Evolutionary conservation across 2,113 vertebrate species (phyloP), one percentile per base, ranked within the genome.

Genomic region (Salminus brasiliensis): DNA sequence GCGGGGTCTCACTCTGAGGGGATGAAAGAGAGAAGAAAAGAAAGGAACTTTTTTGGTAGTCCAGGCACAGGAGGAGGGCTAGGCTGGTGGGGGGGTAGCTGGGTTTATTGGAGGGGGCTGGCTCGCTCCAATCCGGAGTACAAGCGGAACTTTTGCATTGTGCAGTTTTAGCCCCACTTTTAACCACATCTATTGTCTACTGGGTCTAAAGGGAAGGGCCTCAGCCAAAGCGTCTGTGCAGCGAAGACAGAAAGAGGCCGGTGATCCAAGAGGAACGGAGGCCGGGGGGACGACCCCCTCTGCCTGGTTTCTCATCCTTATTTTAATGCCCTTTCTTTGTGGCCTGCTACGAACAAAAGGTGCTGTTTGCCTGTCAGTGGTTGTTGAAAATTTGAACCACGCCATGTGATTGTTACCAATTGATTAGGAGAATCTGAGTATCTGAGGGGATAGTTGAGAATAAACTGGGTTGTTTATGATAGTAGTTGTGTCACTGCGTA

Each of bases 251-350:
- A 92, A 88, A 91, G 83, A 86, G 55, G 34, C 18, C 30, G 78
- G 77, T 88, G 83, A 86, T 62, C 32, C 67, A 68, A 84, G 79
- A 84, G 88, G 83, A 92, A 90, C 81, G 81, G 72, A 82, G 83
- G 87, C 82, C 80, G 78, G 39, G 39, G 76, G 84, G 86, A 89
- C 85, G 39, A 47, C 86, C 88, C 83, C 85, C 76, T 81, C 69
- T 79, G 82, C 74, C 85, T 88, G 87, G 74, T 91, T 92, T 90
- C 84, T 87, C 80, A 83, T 55, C 72, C 83, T 87, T 81, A 75
- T 87, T 88, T 90, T 87, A 86, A 71, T 86, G 5, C 49, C 68
- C 30, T 83, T 80, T 87, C 53, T 68, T 84, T 80, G 30, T 81
- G 80, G 81, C 30, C 69, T 52, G 59, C 72, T 83, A 55, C 69